These are phyloP conservation scores for Drosophila burlai DNA, from an alignment of 1,140 invertebrate genomes.

Conservation along the genomic window DNA sequence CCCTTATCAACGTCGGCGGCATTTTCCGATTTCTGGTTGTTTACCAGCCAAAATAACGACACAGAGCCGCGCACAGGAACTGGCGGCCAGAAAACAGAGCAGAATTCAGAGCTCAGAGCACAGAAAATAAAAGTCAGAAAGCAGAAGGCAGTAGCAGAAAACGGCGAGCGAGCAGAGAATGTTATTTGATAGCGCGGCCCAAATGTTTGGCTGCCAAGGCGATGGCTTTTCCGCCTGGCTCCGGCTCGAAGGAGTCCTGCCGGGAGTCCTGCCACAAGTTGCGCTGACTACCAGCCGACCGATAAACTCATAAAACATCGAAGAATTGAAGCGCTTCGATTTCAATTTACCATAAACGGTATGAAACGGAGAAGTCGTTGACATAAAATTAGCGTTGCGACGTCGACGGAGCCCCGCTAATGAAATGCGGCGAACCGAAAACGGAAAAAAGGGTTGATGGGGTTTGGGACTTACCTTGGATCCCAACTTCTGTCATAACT, in stretches of 20 bases:
- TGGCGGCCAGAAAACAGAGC: slow-evolving; percentile 21
- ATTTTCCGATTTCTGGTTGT: slow-evolving; percentile 78
- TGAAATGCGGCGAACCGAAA: slow-evolving; percentile 57
- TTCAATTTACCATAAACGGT: slow-evolving; percentile 83
- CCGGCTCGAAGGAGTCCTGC: slow-evolving; percentile 1
- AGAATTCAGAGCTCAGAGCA: slow-evolving; percentile 3
- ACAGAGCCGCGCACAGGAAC: slow-evolving; percentile 43
- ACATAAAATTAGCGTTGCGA: slow-evolving; percentile 80
- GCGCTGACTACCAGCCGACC: slow-evolving; percentile 67
- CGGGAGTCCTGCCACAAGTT: slow-evolving; percentile 76
- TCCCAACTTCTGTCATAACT: slow-evolving; percentile 8
- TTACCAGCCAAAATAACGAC: slow-evolving; percentile 84
- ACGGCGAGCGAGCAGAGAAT: slow-evolving; percentile 37
- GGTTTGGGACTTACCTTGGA: slow-evolving; percentile 5
- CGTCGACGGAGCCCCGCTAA: slow-evolving; percentile 44
- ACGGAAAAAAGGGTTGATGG: slow-evolving; percentile 13
- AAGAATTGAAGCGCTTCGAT: slow-evolving; percentile 81
- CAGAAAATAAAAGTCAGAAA: slow-evolving; percentile 26
- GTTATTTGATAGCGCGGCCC: slow-evolving; percentile 82
- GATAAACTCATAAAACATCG: slow-evolving; percentile 83
- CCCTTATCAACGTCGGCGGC: slow-evolving; percentile 73
- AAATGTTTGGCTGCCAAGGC: slow-evolving; percentile 82
- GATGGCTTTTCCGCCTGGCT: slow-evolving; percentile 47
- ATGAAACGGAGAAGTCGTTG: slow-evolving; percentile 77
- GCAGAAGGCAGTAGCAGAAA: slow-evolving; percentile 5